A percentile compares a stretch with the other conserved stretches of the same genome.
phyloP scores from a whole-genome alignment of 2,888 invertebrate species.

The Oxycera nigricornis region DNA sequence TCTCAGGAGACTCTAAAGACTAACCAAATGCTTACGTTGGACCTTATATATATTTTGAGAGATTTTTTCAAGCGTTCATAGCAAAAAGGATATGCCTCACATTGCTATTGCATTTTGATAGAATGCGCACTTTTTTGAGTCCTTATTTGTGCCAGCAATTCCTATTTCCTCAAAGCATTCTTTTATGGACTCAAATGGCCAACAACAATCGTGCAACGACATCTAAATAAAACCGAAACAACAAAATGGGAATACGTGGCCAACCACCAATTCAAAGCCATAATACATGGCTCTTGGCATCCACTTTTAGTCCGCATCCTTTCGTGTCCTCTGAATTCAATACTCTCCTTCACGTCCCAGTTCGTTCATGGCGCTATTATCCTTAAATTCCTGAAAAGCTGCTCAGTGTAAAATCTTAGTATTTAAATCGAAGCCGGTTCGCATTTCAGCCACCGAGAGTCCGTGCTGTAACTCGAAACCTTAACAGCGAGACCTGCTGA shows the following conservation, averaged over 20 bases:
- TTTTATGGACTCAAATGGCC: too few species aligned
- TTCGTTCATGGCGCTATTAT: not conserved
- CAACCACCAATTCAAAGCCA: constrained; percentile 4
- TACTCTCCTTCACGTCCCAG: not conserved
- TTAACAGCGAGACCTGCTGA: not conserved
- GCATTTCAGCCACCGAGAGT: not conserved
- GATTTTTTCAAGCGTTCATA: too few species aligned
- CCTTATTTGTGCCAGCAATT: too few species aligned
- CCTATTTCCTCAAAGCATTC: too few species aligned
- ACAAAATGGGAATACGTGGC: constrained; percentile 14
- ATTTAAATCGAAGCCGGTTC: constrained; percentile 16
- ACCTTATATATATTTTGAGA: too few species aligned
- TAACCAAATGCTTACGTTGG: too few species aligned
- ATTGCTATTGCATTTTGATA: too few species aligned
- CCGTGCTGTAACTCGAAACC: not conserved
- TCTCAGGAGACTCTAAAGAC: too few species aligned
- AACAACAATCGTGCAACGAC: not conserved
- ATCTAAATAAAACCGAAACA: not conserved
- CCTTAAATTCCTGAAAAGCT: not conserved
- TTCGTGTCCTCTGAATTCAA: not conserved
- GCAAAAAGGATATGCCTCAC: too few species aligned
- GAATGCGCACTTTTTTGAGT: too few species aligned
- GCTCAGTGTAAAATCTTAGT: not conserved
- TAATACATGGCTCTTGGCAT: not conserved
- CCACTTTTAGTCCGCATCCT: not conserved